Conservation (phyloP, 1,140 invertebrate species). For the Cataglyphis hispanica region DNA sequence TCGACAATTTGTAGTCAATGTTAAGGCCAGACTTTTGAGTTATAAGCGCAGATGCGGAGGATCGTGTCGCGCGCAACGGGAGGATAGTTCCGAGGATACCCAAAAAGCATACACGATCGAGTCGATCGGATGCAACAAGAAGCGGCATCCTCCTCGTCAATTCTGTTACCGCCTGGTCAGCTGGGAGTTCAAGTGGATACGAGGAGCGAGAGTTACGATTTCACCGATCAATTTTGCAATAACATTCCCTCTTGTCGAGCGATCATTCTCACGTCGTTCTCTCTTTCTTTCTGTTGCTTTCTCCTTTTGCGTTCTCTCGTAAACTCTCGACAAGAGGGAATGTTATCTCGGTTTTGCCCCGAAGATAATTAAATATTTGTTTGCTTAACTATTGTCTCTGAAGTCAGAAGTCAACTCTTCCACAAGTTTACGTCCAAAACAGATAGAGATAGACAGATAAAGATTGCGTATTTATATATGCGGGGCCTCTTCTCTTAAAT, state of each 20-base stretch:
- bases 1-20: conserved; percentile 80
- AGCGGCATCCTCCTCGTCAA: conserved; percentile 1
- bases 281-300: background rate
- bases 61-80: conserved; percentile 74
- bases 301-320: background rate
- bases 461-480: conserved; percentile 28
- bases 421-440: conserved; percentile 21
- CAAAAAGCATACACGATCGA: conserved; percentile 58
- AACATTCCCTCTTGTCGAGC: background rate
- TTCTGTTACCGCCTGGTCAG: background rate
- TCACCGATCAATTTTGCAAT: conserved; percentile 14
- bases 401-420: conserved; percentile 82
- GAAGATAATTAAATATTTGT: conserved; percentile 85
- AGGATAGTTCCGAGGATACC: conserved; percentile 47
- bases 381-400: conserved; percentile 85
- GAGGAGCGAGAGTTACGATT: conserved; percentile 57
- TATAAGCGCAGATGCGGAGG: conserved; percentile 79
- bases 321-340: background rate
- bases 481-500: conserved; percentile 28
- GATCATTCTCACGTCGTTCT: background rate
- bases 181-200: background rate
- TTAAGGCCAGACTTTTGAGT: conserved; percentile 79
- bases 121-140: conserved; percentile 43
- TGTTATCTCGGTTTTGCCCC: conserved; percentile 11
- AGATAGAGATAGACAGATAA: conserved; percentile 7